Conservation (phyloP, 2,888 invertebrate genomes). For the Leptinotarsa peninsularis region DNA sequence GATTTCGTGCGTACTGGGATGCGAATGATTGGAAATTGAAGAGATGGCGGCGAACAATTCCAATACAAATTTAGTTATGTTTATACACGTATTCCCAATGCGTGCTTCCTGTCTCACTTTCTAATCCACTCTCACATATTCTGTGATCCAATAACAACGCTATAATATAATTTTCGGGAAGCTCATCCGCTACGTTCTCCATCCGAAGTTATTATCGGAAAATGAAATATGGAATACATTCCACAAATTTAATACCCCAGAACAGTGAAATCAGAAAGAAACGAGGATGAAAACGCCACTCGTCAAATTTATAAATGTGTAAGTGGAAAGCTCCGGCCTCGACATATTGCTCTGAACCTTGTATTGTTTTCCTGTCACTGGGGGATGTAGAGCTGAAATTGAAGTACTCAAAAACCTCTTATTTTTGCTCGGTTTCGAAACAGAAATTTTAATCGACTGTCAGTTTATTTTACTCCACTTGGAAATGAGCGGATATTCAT, state of each 20-base stretch:
- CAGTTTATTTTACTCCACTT: conserved; percentile 5
- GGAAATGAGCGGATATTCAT: background rate
- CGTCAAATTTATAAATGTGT: conserved; percentile 8
- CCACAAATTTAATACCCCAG: background rate
- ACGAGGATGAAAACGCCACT: conserved; percentile 8
- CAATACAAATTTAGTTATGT: background rate
- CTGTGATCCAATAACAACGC: conserved; percentile 10
- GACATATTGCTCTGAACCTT: background rate
- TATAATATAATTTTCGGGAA: conserved; percentile 1
- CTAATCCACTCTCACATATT: conserved; percentile 4
- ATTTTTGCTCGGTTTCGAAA: conserved; percentile 10
- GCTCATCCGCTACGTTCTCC: conserved; percentile 3
- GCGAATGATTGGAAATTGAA: too few species aligned
- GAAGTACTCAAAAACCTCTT: conserved; percentile 14
- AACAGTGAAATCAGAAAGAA: conserved; percentile 10
- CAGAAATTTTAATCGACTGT: conserved; percentile 7
- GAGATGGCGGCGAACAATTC: background rate
- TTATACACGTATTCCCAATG: background rate
- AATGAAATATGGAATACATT: conserved; percentile 10
- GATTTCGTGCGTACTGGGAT: too few species aligned
- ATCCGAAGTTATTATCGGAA: background rate
- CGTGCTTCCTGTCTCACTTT: background rate
- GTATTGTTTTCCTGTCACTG: conserved; percentile 7
- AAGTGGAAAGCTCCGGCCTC: conserved; percentile 2
- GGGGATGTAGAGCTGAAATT: conserved; percentile 8